Evolutionary conservation across 2,888 invertebrate species (phyloP).

Genomic region (Fragum fragum): DNA sequence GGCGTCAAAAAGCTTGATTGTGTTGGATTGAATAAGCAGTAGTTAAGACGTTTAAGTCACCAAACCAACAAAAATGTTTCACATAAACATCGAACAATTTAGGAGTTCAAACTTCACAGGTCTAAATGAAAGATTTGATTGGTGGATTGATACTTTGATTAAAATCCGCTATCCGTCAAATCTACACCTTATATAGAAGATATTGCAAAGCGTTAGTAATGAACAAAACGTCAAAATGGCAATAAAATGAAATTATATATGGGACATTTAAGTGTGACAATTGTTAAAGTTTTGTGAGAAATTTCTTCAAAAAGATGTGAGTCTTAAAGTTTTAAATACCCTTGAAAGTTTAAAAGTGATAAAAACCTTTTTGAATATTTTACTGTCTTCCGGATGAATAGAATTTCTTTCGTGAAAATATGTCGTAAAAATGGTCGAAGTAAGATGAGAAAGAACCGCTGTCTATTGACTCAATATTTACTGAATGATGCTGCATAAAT

Average conservation of each 20-base stretch:
- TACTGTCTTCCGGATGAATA: neutral
- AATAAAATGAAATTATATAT: constrained; percentile 2
- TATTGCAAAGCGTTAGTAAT: too few relatives aligned
- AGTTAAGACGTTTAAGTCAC: too few relatives aligned
- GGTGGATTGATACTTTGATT: too few relatives aligned
- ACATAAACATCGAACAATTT: too few relatives aligned
- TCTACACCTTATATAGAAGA: too few relatives aligned
- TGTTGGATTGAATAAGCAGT: too few relatives aligned
- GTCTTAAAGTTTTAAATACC: neutral
- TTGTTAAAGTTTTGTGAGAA: constrained; percentile 24
- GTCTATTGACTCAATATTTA: neutral
- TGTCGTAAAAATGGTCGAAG: neutral
- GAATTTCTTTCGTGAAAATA: neutral
- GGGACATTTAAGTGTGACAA: constrained; percentile 7
- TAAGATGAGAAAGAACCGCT: neutral
- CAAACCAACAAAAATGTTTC: too few relatives aligned
- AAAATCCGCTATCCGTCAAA: too few relatives aligned
- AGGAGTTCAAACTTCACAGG: too few relatives aligned
- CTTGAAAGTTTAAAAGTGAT: constrained; percentile 2
- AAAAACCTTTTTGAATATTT: neutral
- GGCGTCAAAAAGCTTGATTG: too few relatives aligned
- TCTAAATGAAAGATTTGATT: too few relatives aligned
- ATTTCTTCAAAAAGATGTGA: constrained; percentile 18
- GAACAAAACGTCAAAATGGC: neutral
- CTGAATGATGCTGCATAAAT: neutral